Conservation (phyloP, 2,113 vertebrate genomes). For the Serinus canaria region DNA sequence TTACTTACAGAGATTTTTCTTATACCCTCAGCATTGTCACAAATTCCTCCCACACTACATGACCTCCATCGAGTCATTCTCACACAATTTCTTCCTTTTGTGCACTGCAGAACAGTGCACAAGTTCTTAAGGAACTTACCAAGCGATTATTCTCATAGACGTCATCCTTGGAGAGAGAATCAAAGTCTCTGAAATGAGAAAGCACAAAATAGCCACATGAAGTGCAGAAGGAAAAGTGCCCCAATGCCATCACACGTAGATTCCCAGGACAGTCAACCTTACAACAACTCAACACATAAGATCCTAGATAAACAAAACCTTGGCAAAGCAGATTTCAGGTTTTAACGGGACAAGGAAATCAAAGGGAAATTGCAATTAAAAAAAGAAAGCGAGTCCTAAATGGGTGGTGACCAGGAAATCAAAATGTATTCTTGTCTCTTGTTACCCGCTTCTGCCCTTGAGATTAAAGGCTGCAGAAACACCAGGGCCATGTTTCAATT, state of each 20-base stretch:
- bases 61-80: background rate
- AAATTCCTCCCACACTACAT: background rate
- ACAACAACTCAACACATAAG: background rate
- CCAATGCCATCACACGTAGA: background rate
- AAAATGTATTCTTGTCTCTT: background rate
- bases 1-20: background rate
- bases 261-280: background rate
- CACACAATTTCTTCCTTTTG: background rate
- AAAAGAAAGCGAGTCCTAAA: background rate
- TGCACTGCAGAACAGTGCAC: background rate
- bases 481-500: background rate
- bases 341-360: background rate
- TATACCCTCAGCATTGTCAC: background rate
- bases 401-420: background rate
- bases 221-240: background rate
- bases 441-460: fast-evolving
- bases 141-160: constrained; percentile 94
- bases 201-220: background rate
- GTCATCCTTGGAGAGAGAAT: constrained; percentile 92
- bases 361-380: background rate
- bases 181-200: constrained; percentile 87
- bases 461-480: background rate
- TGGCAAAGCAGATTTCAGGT: background rate
- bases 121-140: constrained; percentile 92
- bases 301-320: background rate